Conservation (phyloP, 2,888 invertebrate species). For the Mystacides longicornis region DNA sequence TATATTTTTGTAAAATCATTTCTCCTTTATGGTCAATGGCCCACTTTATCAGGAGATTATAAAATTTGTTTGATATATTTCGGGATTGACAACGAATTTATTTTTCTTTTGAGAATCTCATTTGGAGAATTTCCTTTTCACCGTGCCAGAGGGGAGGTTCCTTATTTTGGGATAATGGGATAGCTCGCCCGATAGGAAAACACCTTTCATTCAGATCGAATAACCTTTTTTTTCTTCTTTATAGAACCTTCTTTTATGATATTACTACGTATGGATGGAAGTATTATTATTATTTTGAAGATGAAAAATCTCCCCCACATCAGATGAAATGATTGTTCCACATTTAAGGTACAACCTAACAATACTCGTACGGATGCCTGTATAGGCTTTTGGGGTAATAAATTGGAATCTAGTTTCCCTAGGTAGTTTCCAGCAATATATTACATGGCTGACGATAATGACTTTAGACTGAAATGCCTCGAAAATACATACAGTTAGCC, state of each 20-base stretch:
- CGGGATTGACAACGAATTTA: background rate
- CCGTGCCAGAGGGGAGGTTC: background rate
- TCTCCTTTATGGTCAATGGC: no score
- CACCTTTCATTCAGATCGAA: constrained; percentile 3
- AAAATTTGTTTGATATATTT: background rate
- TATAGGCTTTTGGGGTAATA: background rate
- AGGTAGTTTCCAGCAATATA: no score
- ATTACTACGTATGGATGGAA: background rate
- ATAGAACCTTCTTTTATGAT: constrained; percentile 12
- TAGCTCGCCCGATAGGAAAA: constrained; percentile 5
- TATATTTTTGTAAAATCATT: no score
- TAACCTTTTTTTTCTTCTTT: constrained; percentile 15
- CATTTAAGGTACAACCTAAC: constrained; percentile 14
- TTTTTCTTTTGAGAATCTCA: background rate
- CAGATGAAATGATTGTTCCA: constrained; percentile 17
- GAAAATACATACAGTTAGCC: no score
- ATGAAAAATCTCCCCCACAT: constrained; percentile 12
- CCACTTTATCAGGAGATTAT: constrained; percentile 1
- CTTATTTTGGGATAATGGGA: constrained; percentile 5
- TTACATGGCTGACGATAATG: no score
- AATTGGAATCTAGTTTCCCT: no score
- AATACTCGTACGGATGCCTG: constrained; percentile 2
- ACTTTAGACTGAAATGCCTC: no score
- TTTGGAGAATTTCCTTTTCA: background rate
- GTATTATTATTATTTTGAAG: constrained; percentile 6